These are phyloP conservation scores for Oxygymnocypris stewartii DNA, from an alignment of 2,113 vertebrate species.

Conservation along the genomic window DNA sequence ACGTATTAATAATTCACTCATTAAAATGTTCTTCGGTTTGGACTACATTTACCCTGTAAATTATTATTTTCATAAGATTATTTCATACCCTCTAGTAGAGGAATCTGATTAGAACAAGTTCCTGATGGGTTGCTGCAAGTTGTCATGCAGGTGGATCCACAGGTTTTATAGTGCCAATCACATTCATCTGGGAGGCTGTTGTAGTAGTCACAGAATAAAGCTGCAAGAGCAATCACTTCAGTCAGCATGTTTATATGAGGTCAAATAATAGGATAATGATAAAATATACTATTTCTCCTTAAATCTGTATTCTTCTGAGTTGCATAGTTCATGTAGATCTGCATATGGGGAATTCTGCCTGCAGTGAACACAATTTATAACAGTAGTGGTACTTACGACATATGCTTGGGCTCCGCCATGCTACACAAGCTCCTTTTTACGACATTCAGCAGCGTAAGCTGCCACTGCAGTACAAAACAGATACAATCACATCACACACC, in stretches of 20 bases:
- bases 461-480: constrained; percentile 93
- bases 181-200: constrained; percentile 70
- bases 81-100: constrained; percentile 71
- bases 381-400: constrained; percentile 82
- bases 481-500: constrained; percentile 94
- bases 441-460: constrained; percentile 88
- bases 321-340: background rate
- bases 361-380: background rate
- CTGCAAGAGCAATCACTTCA: constrained; percentile 55
- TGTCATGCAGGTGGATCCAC: constrained; percentile 72
- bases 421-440: constrained; percentile 77
- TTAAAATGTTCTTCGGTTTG: background rate
- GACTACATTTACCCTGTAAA: background rate
- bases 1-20: background rate
- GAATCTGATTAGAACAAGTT: constrained; percentile 67
- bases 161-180: constrained; percentile 78
- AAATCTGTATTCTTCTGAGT: background rate
- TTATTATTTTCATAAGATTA: background rate
- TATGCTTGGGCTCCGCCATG: constrained; percentile 86
- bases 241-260: background rate
- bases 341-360: background rate
- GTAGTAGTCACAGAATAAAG: constrained; percentile 79
- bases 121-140: constrained; percentile 73
- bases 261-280: background rate
- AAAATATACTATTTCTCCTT: too few species aligned